A percentile compares a stretch with the other conserved stretches of the same genome.
phyloP scores from a whole-genome alignment of 2,888 invertebrate species.

The Phalera bucephala region DNA sequence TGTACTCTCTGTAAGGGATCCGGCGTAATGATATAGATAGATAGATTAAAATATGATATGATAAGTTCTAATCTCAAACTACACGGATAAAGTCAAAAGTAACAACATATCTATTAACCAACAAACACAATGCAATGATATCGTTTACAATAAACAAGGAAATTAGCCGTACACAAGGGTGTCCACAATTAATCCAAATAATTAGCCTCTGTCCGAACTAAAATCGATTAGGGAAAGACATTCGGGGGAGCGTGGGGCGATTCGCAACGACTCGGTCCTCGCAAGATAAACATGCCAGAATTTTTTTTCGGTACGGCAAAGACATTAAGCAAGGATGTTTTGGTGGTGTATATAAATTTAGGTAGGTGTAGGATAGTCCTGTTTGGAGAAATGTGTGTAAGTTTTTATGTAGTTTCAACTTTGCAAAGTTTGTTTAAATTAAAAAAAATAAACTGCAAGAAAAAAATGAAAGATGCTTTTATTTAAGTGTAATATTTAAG shows the following conservation, averaged over 20 bases:
- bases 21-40: no score
- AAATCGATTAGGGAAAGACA: slow-evolving; percentile 74
- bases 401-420: no score
- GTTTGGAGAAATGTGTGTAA: slow-evolving; percentile 5
- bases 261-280: slow-evolving; percentile 65
- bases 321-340: slow-evolving; percentile 81
- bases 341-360: slow-evolving; percentile 45
- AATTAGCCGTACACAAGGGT: slow-evolving; percentile 75
- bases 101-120: no score
- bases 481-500: no score
- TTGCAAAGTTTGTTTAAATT: no score
- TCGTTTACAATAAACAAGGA: slow-evolving; percentile 70
- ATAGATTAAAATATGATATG: no score
- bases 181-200: slow-evolving; percentile 80
- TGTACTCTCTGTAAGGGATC: no score
- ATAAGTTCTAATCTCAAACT: no score
- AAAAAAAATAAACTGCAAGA: no score
- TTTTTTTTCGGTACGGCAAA: slow-evolving; percentile 77
- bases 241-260: slow-evolving; percentile 49
- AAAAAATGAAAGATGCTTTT: no score
- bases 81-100: no score
- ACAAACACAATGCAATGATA: slow-evolving; percentile 51
- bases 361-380: slow-evolving; percentile 20
- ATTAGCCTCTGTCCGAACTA: slow-evolving; percentile 74
- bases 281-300: slow-evolving; percentile 81